Conservation (phyloP, 2,797 vertebrate genomes). For the Rhinella marina region DNA sequence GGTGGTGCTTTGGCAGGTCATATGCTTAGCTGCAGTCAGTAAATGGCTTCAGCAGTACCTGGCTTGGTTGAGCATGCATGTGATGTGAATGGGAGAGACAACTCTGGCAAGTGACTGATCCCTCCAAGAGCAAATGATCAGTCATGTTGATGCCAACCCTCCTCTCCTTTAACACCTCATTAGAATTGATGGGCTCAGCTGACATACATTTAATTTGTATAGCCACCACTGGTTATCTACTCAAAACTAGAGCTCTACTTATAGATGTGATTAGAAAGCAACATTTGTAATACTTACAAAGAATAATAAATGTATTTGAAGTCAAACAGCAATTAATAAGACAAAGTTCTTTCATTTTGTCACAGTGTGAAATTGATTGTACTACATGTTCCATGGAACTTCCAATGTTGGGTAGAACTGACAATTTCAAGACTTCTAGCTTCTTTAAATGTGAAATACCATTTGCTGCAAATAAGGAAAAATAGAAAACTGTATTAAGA, state of each 20-base stretch:
- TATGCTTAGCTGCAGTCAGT: no score
- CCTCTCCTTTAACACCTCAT: no score
- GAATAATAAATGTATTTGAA: slow-evolving; percentile 60
- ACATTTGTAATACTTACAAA: slow-evolving; percentile 60
- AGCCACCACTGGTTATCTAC: not conserved
- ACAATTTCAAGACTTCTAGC: slow-evolving; percentile 61
- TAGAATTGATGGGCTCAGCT: no score
- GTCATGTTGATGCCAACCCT: no score
- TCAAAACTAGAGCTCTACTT: not conserved
- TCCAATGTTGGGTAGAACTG: slow-evolving; percentile 60
- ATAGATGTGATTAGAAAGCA: not conserved
- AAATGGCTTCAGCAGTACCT: no score
- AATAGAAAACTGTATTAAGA: not conserved
- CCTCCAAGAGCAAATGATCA: no score
- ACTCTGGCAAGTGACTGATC: no score
- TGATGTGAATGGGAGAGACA: no score
- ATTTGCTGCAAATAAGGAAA: slow-evolving; percentile 61
- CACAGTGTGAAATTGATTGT: slow-evolving; percentile 59
- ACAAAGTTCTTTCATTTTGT: slow-evolving; percentile 65
- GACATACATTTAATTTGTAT: no score
- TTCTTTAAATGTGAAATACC: slow-evolving; percentile 63
- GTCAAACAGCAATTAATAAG: slow-evolving; percentile 64
- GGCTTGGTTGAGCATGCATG: no score
- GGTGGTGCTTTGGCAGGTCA: no score
- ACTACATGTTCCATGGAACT: slow-evolving; percentile 62